phyloP scores from a whole-genome alignment of 1,140 invertebrate genomes.

The Caenorhabditis latens region DNA sequence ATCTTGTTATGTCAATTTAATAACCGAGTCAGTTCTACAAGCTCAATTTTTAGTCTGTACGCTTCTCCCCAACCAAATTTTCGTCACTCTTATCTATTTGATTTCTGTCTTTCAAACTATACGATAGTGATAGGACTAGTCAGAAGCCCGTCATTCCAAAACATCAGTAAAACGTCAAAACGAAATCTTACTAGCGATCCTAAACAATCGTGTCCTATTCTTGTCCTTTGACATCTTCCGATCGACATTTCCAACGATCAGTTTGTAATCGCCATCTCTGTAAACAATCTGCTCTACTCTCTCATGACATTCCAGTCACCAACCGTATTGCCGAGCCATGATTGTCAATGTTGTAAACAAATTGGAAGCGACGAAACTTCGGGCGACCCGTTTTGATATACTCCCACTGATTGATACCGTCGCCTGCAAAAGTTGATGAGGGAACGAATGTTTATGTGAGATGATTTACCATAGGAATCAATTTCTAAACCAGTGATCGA shows the following conservation, averaged over 20 bases:
- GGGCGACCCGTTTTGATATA: constrained; percentile 66
- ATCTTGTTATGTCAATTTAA: too few relatives aligned
- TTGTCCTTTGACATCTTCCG: constrained; percentile 34
- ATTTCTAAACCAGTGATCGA: constrained; percentile 68
- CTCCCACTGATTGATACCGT: constrained; percentile 75
- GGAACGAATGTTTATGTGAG: neutral
- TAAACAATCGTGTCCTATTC: constrained; percentile 60
- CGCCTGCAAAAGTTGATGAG: constrained; percentile 63
- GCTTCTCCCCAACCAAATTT: too few relatives aligned
- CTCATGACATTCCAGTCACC: neutral
- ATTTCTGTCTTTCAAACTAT: neutral
- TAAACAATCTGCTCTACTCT: constrained; percentile 7
- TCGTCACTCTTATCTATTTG: neutral
- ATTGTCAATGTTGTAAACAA: constrained; percentile 73
- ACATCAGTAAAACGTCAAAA: neutral
- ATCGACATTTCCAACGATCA: constrained; percentile 69
- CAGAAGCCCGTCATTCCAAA: constrained; percentile 9
- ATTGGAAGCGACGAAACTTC: constrained; percentile 66
- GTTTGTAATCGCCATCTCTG: constrained; percentile 70
- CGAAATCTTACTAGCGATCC: constrained; percentile 57
- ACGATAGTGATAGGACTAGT: neutral
- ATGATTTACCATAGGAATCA: constrained; percentile 67
- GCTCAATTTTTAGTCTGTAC: too few relatives aligned
- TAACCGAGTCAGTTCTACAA: too few relatives aligned
- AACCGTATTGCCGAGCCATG: constrained; percentile 71